Evolutionary conservation across 2,113 vertebrate species (phyloP), one percentile per base, ranked within the genome.

Genomic region (Merops nubicus): DNA sequence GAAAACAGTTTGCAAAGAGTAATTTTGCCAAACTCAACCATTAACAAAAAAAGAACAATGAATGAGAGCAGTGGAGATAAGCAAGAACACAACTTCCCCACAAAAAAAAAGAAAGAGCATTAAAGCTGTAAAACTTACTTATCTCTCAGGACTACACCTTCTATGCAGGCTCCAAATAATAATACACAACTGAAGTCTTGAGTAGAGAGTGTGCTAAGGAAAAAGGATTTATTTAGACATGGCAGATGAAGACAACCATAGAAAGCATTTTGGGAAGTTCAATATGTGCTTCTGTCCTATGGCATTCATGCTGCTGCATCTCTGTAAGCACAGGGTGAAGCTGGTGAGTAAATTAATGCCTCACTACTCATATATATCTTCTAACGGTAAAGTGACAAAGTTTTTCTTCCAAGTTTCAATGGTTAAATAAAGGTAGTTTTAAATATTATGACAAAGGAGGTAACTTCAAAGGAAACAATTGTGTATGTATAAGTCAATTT

Each of bases 141-240:
- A 96, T 99, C 99, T 92, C 99, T 98, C 38, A 99, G 98, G 36
- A 99, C 99, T 31, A 99, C 99, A 59, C 99, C 99, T 96, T 99
- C 99, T 63, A 99, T 99, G 91, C 99, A 99, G 42, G 99, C 98
- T 9, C 99, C 99, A 93, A 99, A 99, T 51, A 99, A 96, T 48
- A 99, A 97, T 33, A 99, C 99, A 79, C 99, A 99, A 84, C 98
- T 99, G 83, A 99, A 98, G 98, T 99, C 99, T 99, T 96, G 40
- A 57, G 43, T 36, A 51, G 42, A 57, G 62, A 2, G 80, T 97
- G 28, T 29, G 87, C 79, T 97, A 97, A 97, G 96, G 95, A 97
- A 93, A 15, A 0, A 76, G 19, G n/a, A 53, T 63, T 93, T 84
- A 56, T 84, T 87, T 47, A 87, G 33, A 74, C 25, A 31, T 1